These are phyloP conservation scores for Leucophora obtusa DNA, from an alignment of 2,888 invertebrate species.

Conservation along the genomic window DNA sequence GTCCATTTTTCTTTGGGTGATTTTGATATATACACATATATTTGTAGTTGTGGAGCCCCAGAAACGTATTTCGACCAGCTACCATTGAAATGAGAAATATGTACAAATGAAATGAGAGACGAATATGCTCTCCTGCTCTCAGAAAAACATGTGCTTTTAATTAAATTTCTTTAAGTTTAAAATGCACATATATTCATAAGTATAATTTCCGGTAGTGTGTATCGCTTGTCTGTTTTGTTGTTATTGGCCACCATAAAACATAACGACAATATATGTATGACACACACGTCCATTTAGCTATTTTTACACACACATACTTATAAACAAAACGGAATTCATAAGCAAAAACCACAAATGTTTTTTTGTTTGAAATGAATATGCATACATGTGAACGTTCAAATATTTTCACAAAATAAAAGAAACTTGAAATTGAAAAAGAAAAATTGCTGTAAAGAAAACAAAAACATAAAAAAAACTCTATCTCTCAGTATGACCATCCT, in stretches of 20 bases:
- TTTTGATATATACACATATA: no score
- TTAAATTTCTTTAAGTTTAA: not conserved
- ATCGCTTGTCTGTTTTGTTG: conserved; percentile 15
- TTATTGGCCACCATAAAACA: conserved; percentile 21
- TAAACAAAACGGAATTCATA: conserved; percentile 53
- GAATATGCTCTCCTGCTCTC: no score
- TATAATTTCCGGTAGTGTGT: conserved; percentile 49
- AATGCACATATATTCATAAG: not conserved
- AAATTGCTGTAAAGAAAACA: conserved; percentile 20
- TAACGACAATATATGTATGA: not conserved
- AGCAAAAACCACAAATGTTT: conserved; percentile 47
- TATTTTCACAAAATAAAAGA: not conserved
- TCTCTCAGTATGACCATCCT: conserved; percentile 7
- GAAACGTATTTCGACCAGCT: no score
- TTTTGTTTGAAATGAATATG: not conserved
- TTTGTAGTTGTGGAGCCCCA: no score
- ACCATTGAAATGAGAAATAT: no score
- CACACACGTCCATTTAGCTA: not conserved
- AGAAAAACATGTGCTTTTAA: no score
- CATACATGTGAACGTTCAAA: not conserved
- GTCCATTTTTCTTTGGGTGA: no score
- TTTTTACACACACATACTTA: conserved; percentile 1
- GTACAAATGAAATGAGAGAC: no score
- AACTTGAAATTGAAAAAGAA: not conserved
- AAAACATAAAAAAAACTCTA: not conserved